Evolutionary conservation across 2,888 invertebrate species (phyloP).

Genomic region (Sepiola atlantica): DNA sequence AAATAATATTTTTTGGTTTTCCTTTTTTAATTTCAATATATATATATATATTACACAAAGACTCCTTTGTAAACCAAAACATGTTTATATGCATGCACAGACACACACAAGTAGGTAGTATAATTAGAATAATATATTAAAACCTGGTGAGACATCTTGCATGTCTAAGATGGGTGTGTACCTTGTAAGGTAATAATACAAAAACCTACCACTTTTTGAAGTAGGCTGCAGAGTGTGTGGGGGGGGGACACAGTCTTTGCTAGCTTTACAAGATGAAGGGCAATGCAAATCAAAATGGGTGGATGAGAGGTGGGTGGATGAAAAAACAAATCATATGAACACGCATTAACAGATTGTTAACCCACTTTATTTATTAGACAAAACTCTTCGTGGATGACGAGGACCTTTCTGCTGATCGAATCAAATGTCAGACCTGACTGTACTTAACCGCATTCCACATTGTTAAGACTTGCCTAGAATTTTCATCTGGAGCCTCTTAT

Average conservation of each 20-base stretch:
- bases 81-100: no score
- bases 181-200: neutral
- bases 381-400: neutral
- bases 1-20: no score
- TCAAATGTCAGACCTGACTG: neutral
- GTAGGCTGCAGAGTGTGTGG: neutral
- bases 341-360: neutral
- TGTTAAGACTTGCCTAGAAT: neutral
- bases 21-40: no score
- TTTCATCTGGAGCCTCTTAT: neutral
- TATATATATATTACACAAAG: no score
- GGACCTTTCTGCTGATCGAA: neutral
- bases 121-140: neutral
- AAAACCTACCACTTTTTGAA: neutral
- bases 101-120: no score
- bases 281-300: neutral
- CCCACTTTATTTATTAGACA: neutral
- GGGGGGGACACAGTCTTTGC: neutral
- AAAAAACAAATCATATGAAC: neutral
- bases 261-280: neutral
- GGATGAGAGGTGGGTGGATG: neutral
- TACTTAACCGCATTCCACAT: neutral
- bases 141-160: neutral
- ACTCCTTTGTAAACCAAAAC: no score
- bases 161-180: neutral